Conservation (phyloP, 2,797 vertebrate species). For the Pangasius macronema region DNA sequence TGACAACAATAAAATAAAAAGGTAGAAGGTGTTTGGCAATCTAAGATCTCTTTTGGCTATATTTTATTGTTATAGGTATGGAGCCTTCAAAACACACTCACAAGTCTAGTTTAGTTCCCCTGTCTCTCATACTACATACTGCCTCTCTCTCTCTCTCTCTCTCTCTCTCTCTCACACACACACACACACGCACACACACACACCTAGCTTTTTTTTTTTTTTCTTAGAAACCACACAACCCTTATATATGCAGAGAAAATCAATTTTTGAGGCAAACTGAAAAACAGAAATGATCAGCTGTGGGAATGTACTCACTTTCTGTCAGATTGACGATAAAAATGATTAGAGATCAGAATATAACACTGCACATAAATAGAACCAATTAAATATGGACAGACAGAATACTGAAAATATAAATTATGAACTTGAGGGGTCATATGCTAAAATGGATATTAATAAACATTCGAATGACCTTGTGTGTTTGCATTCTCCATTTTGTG, state of each 20-base stretch:
- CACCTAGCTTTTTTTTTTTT: background rate
- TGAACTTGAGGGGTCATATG: constrained; percentile 66
- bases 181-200: constrained; percentile 33
- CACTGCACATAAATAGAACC: constrained; percentile 91
- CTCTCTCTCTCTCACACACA: constrained; percentile 19
- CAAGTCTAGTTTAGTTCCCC: constrained; percentile 10
- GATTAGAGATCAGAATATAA: constrained; percentile 77
- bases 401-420: constrained; percentile 93
- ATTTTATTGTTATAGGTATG: constrained; percentile 42
- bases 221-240: background rate
- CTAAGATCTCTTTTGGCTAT: constrained; percentile 47
- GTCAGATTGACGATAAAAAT: background rate
- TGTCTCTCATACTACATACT: background rate
- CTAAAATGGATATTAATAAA: constrained; percentile 71
- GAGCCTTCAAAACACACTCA: constrained; percentile 28
- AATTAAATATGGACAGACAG: constrained; percentile 96
- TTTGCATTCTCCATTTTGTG: constrained; percentile 63
- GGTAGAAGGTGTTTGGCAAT: constrained; percentile 34
- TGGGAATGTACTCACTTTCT: constrained; percentile 50
- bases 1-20: constrained; percentile 38
- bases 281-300: constrained; percentile 35
- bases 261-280: constrained; percentile 66
- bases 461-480: constrained; percentile 65
- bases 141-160: background rate
- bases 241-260: constrained; percentile 50